A percentile compares a stretch with the other conserved stretches of the same genome.
phyloP scores from a whole-genome alignment of 2,797 vertebrate genomes.

The Pseudotriccus pelzelni region DNA sequence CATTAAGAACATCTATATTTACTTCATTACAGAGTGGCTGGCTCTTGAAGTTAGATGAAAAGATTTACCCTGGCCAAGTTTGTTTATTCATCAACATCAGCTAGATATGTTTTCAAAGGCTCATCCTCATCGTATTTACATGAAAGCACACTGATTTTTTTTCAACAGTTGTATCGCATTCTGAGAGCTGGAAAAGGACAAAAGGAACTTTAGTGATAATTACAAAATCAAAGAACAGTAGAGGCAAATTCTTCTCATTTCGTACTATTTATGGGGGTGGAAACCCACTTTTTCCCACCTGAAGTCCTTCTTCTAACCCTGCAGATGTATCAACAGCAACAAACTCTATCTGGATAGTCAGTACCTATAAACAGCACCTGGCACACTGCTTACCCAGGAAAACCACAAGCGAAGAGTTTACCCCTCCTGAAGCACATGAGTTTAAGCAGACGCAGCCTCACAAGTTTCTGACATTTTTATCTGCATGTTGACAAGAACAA shows the following conservation, averaged over 20 bases:
- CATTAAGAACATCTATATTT: slow-evolving; percentile 58
- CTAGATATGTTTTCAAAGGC: slow-evolving; percentile 46
- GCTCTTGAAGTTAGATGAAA: slow-evolving; percentile 66
- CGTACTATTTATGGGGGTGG: background rate
- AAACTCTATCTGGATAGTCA: background rate
- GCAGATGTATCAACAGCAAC: background rate
- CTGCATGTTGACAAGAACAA: background rate
- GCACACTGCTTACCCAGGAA: background rate
- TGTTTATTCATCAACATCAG: slow-evolving; percentile 56
- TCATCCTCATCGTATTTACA: slow-evolving; percentile 24
- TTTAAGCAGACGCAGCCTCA: background rate
- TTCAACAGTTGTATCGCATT: background rate
- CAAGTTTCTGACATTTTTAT: background rate
- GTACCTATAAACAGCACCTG: background rate
- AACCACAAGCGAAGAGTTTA: background rate
- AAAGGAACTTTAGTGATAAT: background rate
- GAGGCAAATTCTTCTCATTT: background rate
- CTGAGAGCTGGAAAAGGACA: slow-evolving; percentile 8
- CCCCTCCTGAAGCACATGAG: background rate
- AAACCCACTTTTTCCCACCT: background rate
- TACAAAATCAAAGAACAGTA: background rate
- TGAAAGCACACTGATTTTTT: slow-evolving; percentile 30
- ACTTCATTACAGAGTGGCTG: slow-evolving; percentile 31
- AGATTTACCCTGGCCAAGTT: slow-evolving; percentile 58
- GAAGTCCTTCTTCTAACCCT: background rate